Base-by-base conservation (phyloP, 1,140 invertebrate genomes). In the Rhyacophila brunnea region DNA sequence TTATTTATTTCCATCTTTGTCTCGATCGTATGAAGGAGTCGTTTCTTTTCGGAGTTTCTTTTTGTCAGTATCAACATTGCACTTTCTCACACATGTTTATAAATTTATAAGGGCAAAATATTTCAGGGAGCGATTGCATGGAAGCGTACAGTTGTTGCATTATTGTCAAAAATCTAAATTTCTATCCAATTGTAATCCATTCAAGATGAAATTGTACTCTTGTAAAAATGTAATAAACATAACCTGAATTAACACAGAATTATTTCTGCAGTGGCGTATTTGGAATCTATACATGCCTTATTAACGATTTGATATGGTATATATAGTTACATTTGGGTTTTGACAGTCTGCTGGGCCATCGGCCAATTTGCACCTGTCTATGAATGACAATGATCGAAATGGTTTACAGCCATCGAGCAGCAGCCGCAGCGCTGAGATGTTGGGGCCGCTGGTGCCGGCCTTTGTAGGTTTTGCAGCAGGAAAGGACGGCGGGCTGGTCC, bases 371-470 rank as follows among this genome's bases (percentile, higher is more conserved):
- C 36, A 6, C 32, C 15, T 9, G 13, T 32, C 14, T 17, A 6
- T 38, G 19, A 44, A 23, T n/a, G 34, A 43, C 14, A 19, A n/a
- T 53, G 51, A 58, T 50, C 46, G 7, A 58, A 59, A 55, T 47
- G 34, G 51, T 72, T 75, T 76, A 36, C 62, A 93, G 90, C 90
- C 91, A 20, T 91, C 91, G 20, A 92, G 83, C 67, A 92, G 90
- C 70, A 87, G 87, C 46, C 80, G 89, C 32, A 90, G 87, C 71
- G 90, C 90, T 1, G 86, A 91, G 71, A 73, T 91, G 13, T 70
- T 93, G 17, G 82, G 80, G 19, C 76, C 79, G 15, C 69, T 79
- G 19, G 74, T 80, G n/a, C 77, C 81, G 14, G 81, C 81, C 34
- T 89, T 91, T 68, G 74, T 87, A 47, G 86, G 85, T 1, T 92